Base-by-base conservation (phyloP, 1,140 invertebrate species). In the Drosophila bocqueti region DNA sequence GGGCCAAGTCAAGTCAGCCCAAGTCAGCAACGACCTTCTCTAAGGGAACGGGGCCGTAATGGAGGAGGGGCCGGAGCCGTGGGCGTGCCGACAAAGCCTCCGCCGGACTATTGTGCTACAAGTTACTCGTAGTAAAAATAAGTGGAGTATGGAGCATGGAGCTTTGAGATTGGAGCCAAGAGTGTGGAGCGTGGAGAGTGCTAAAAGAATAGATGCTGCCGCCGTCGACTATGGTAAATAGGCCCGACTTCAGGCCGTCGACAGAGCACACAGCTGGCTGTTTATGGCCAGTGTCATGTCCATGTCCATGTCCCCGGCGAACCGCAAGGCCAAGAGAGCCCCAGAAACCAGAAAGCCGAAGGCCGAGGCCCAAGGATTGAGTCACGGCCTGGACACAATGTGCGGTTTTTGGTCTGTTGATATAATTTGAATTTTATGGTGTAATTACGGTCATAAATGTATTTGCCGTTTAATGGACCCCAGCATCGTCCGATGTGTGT, bases 361-460 rank as follows among this genome's bases (percentile, higher is more conserved):
- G 67, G 63, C 31, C 34, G 61, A 54, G 45, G 43, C 31, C 55
- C 31, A 34, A 36, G 67, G 79, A 87, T 80, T 80, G 84, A 89
- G 83, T 67, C 80, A 79, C 69, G 75, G 71, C 57, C 54, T 69
- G 83, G 83, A 73, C 83, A 83, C 66, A 83, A 79, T 75, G 78
- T 86, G 79, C 79, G 79, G 79, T 82, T 83, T 77, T 79, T 75
- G 83, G 83, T 89, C 89, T 90, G 85, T 90, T 85, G 71, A 85
- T 90, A 90, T 90, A 90, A 92, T 92, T 92, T 92, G 86, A 92
- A 87, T 92, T 92, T 92, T 92, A 92, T 87, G 86, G 90, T 87
- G 83, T 92, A 92, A 92, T 92, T 92, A 86, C 66, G 79, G 83
- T 76, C 85, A 92, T 92, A 92, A 92, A 92, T 92, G 91, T 92